These are phyloP conservation scores for Chrysolina oricalcia DNA, from an alignment of 2,888 invertebrate genomes.

Conservation along the genomic window DNA sequence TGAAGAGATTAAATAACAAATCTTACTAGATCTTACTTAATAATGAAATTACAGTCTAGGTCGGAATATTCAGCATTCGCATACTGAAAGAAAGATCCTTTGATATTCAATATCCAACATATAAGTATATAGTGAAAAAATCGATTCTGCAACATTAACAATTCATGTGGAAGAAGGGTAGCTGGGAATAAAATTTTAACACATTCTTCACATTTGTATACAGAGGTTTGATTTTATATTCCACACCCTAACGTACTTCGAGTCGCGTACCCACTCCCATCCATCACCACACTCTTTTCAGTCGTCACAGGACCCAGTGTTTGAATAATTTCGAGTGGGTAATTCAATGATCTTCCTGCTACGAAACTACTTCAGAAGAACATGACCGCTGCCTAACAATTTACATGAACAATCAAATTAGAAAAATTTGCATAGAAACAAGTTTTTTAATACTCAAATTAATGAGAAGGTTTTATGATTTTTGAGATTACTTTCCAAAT, in stretches of 20 bases:
- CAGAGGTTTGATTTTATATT: neutral
- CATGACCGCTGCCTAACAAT: slow-evolving; percentile 7
- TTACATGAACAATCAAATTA: slow-evolving; percentile 14
- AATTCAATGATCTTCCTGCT: slow-evolving; percentile 14
- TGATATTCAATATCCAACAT: too few relatives aligned
- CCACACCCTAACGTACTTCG: neutral
- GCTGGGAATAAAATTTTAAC: too few relatives aligned
- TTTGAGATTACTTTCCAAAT: slow-evolving; percentile 20
- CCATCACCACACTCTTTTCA: neutral
- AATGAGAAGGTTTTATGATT: slow-evolving; percentile 18
- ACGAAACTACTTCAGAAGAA: neutral
- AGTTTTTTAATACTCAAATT: slow-evolving; percentile 21
- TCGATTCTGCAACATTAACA: too few relatives aligned
- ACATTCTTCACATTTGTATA: too few relatives aligned
- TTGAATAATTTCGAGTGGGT: slow-evolving; percentile 2
- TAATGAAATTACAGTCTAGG: too few relatives aligned
- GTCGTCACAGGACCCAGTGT: neutral
- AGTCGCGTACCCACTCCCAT: slow-evolving; percentile 1
- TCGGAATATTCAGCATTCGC: too few relatives aligned
- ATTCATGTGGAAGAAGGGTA: too few relatives aligned
- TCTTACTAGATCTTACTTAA: too few relatives aligned
- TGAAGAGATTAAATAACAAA: too few relatives aligned
- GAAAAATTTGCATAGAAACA: slow-evolving; percentile 24
- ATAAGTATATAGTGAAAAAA: too few relatives aligned
- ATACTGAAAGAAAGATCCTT: too few relatives aligned